Evolutionary conservation across 2,888 invertebrate species (phyloP).

Genomic region (Malthinus flaveolus): DNA sequence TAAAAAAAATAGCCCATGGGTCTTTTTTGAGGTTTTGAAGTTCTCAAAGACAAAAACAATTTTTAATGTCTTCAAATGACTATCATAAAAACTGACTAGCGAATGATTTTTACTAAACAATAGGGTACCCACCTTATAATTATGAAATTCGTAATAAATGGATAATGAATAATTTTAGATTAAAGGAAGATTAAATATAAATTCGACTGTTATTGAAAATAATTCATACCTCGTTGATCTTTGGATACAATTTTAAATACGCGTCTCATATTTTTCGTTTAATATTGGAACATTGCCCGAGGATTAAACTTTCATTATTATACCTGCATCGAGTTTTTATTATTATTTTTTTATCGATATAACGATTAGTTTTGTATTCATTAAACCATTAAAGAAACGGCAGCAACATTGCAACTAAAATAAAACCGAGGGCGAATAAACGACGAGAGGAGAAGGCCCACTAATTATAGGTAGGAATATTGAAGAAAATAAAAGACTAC

Average conservation of each 20-base stretch:
- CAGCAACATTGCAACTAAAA: slow-evolving; percentile 19
- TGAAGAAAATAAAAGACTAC: slow-evolving; percentile 31
- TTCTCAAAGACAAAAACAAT: slow-evolving; percentile 1
- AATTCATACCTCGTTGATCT: slow-evolving; percentile 4
- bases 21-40: neutral
- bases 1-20: slow-evolving; percentile 4
- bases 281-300: slow-evolving; percentile 12
- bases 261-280: slow-evolving; percentile 17
- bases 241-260: slow-evolving; percentile 13
- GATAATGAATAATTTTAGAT: neutral
- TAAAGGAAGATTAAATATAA: neutral
- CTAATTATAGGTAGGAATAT: slow-evolving; percentile 32
- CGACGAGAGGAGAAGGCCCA: slow-evolving; percentile 21
- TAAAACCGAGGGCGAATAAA: slow-evolving; percentile 23
- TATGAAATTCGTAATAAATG: neutral
- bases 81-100: neutral
- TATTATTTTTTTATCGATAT: slow-evolving; percentile 19
- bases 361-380: slow-evolving; percentile 24
- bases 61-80: slow-evolving; percentile 5
- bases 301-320: slow-evolving; percentile 14
- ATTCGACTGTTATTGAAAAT: neutral
- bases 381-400: slow-evolving; percentile 24
- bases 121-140: neutral
- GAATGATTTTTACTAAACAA: neutral
- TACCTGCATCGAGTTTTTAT: slow-evolving; percentile 18